phyloP scores from a whole-genome alignment of 2,797 vertebrate species.

The Sebastes paucispinis region DNA sequence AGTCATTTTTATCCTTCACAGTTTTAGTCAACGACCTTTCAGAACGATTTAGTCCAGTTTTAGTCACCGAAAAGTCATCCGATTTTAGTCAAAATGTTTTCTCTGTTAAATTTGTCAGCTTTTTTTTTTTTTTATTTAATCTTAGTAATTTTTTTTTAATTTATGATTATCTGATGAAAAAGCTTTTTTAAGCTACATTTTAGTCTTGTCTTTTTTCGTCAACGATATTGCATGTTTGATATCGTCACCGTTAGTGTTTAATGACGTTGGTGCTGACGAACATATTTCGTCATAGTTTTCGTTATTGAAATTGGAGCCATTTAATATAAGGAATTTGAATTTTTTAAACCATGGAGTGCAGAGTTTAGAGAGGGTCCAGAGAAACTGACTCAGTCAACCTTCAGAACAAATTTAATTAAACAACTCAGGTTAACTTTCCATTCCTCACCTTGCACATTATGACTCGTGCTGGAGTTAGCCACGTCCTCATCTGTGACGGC shows the following conservation, averaged over 20 bases:
- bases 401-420: background rate
- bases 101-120: too few relatives aligned
- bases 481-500: slow-evolving; percentile 2
- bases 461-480: slow-evolving; percentile 29
- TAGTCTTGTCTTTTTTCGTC: background rate
- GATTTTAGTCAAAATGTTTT: too few relatives aligned
- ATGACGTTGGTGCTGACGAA: background rate
- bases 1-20: too few relatives aligned
- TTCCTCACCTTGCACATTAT: slow-evolving; percentile 47
- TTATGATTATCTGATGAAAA: too few relatives aligned
- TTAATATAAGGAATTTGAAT: background rate
- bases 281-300: background rate
- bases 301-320: too few relatives aligned
- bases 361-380: background rate
- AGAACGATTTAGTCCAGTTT: too few relatives aligned
- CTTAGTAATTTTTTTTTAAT: too few relatives aligned
- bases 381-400: background rate
- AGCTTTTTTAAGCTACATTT: too few relatives aligned
- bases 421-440: background rate
- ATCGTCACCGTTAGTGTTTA: background rate
- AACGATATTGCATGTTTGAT: background rate
- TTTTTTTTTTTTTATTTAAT: too few relatives aligned
- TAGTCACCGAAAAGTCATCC: too few relatives aligned
- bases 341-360: background rate
- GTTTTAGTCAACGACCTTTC: too few relatives aligned